These are phyloP conservation scores for Dreissena rostriformis DNA, from an alignment of 1,140 invertebrate species.

Conservation along the genomic window DNA sequence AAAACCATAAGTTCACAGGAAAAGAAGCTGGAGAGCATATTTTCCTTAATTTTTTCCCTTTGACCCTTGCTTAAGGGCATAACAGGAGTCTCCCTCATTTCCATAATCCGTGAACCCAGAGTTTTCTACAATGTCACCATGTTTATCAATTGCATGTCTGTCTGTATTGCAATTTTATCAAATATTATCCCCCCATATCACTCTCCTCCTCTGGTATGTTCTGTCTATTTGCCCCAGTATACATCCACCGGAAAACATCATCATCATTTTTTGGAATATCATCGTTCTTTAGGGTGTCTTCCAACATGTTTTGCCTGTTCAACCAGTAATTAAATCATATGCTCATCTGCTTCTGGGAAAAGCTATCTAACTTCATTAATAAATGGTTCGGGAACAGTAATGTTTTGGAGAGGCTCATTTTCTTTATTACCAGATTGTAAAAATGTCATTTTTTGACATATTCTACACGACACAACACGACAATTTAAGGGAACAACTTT, in stretches of 20 bases:
- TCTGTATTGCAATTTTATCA: slow-evolving; percentile 26
- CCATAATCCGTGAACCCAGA: slow-evolving; percentile 46
- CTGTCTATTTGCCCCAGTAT: slow-evolving; percentile 8
- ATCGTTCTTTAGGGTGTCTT: neutral
- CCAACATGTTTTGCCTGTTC: slow-evolving; percentile 5
- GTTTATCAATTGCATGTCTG: neutral
- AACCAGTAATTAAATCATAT: neutral
- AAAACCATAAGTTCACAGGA: slow-evolving; percentile 50
- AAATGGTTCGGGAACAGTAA: neutral
- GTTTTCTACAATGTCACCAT: slow-evolving; percentile 31
- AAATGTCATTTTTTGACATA: slow-evolving; percentile 18
- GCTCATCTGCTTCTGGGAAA: neutral
- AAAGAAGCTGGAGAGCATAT: slow-evolving; percentile 56
- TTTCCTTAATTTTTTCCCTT: slow-evolving; percentile 28
- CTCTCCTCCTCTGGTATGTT: slow-evolving; percentile 15
- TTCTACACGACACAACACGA: neutral
- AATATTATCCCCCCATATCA: slow-evolving; percentile 11
- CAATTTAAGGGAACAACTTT: neutral
- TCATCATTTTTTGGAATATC: neutral
- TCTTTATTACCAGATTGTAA: neutral
- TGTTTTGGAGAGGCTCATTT: neutral
- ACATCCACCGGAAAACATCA: slow-evolving; percentile 23
- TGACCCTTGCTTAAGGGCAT: slow-evolving; percentile 19
- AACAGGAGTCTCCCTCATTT: slow-evolving; percentile 38
- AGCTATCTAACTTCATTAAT: neutral